Base-by-base conservation (phyloP, 2,888 invertebrate species). In the Cantharis rustica region DNA sequence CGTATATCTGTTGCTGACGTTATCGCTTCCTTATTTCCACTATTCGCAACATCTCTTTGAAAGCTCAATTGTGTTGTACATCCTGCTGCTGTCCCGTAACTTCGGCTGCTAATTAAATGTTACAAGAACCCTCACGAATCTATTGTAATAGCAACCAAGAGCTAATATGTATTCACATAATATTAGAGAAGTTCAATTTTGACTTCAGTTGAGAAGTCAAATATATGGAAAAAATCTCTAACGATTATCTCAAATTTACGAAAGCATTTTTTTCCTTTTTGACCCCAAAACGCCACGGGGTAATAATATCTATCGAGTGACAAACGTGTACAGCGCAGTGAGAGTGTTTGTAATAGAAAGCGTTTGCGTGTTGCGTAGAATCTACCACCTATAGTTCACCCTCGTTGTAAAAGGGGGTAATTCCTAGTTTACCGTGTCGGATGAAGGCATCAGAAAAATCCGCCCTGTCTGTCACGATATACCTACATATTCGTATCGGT, bases 1-100 rank as follows among this genome's bases (percentile, higher is more conserved):
- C 64, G 64, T 66, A n/a, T 73, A 76, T 76, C 76, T 73, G 66
- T 71, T 71, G 73, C 71, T 71, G 73, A 76, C 73, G 76, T 66
- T 64, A 72, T 70, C 71, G 68, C 71, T 62, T 68, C 26, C 69
- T 27, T 69, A 23, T 72, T 75, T 63, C 47, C 16, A 71, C 62
- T 75, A 10, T 20, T 64, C 63, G 64, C 27, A 47, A 61, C 31
- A 66, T 64, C 64, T 72, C 74, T 76, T 73, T 61, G 17, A 10
- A 62, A 72, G 68, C 72, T 72, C 63, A 69, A 47, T 72, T 75
- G 71, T 17, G 69, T 75, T 66, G 47, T 47, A 47, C 47, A n/a
- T 47, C 47, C 47, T n/a, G n/a, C n/a, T n/a, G 47, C 47, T 47
- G 47, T 47, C 47, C 47, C 47, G 47, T 47, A 47, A 47, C 47